Base-by-base conservation (phyloP, 2,113 vertebrate genomes). In the Cranoglanis bouderius region DNA sequence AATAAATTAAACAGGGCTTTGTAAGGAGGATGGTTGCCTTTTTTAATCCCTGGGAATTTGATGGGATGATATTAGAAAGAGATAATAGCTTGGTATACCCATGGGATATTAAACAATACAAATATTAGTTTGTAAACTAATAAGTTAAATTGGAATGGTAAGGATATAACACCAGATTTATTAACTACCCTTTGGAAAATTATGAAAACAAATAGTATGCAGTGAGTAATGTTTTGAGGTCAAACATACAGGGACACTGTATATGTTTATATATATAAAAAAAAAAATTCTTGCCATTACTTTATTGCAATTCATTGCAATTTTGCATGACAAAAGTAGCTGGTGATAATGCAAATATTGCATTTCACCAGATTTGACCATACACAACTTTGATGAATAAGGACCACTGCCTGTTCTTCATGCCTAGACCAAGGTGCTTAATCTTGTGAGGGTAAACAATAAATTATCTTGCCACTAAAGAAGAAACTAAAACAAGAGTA, bases 401-500 rank as follows among this genome's bases (percentile, higher is more conserved):
- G 16, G 32, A 38, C 16, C n/a, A 70, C 2, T 38, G 12, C 32
- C 32, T 35, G 67, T 70, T 70, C 5, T 26, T 70, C 13, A 38
- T 72, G 38, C 1, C 72, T 85, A 67, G 49, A 38, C 32, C 32
- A 72, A 35, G 16, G 16, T 18, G 67, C 32, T 35, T 82, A n/a
- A 26, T 86, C 77, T 80, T 51, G 63, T 32, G 53, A n/a, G 90
- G 53, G 40, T 81, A 38, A 53, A 84, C 67, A 77, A 86, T 92
- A 90, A 91, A 92, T 92, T 88, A 88, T 80, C 82, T 49, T 40
- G 51, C 49, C 53, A 29, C 89, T 84, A 84, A 80, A 72, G 80
- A 84, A 90, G 85, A 90, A 38, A 86, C 92, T 91, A 91, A 91
- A 91, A 89, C 90, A 93, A 92, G 90, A 91, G 86, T 90, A 93